A percentile compares a stretch with the other conserved stretches of the same genome.
These are phyloP conservation scores for Cataglyphis livida DNA, from an alignment of 2,888 invertebrate genomes.

Conservation along the genomic window DNA sequence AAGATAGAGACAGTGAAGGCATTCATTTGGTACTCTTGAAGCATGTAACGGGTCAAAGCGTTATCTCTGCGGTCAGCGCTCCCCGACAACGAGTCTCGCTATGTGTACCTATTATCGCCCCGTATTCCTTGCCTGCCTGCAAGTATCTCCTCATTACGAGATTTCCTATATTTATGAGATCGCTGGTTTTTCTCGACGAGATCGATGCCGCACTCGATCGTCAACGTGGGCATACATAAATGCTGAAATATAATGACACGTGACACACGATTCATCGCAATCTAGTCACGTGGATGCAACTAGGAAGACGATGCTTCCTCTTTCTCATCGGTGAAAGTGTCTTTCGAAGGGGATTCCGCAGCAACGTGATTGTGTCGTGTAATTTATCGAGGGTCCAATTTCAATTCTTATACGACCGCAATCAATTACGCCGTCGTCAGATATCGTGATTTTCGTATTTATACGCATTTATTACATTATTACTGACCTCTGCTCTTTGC, in stretches of 20 bases:
- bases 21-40: conserved; percentile 82
- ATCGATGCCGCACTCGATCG: conserved; percentile 12
- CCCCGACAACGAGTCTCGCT: conserved; percentile 82
- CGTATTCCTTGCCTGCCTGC: conserved; percentile 66
- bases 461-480: conserved; percentile 40
- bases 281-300: not conserved
- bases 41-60: conserved; percentile 84
- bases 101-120: conserved; percentile 77
- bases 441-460: conserved; percentile 40
- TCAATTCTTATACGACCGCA: not conserved
- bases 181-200: conserved; percentile 55
- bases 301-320: not conserved
- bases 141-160: conserved; percentile 58
- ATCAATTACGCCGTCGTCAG: conserved; percentile 33
- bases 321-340: not conserved
- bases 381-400: conserved; percentile 31
- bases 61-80: conserved; percentile 85
- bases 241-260: not conserved
- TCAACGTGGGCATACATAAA: not conserved
- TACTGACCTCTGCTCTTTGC: conserved; percentile 70
- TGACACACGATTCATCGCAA: not conserved
- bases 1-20: conserved; percentile 82
- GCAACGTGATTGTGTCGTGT: not conserved
- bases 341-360: not conserved
- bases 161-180: conserved; percentile 62